Conservation (phyloP, 2,888 invertebrate genomes). For the Pocota personata region DNA sequence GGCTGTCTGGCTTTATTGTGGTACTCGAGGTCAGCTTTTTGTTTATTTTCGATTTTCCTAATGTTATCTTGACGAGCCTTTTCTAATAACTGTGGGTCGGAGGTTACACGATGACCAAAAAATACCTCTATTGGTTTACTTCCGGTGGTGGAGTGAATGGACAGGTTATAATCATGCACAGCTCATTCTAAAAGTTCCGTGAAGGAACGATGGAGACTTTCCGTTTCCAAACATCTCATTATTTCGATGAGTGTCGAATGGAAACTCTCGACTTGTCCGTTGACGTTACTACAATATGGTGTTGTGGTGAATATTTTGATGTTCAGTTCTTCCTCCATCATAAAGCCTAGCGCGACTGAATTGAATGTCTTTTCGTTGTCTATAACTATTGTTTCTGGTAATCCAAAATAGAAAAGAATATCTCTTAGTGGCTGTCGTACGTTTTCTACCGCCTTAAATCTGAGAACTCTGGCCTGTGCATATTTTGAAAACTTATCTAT, state of each 20-base stretch:
- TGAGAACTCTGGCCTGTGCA: not conserved
- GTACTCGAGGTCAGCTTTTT: constrained; percentile 39
- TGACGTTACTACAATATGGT: constrained; percentile 29
- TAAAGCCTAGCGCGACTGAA: constrained; percentile 12
- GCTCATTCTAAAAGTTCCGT: constrained; percentile 28
- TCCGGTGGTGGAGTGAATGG: constrained; percentile 53
- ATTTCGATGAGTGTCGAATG: constrained; percentile 45
- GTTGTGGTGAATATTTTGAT: constrained; percentile 39
- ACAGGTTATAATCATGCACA: constrained; percentile 58
- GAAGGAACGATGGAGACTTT: not conserved
- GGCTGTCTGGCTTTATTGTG: constrained; percentile 65
- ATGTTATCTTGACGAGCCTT: constrained; percentile 30
- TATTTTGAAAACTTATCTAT: constrained; percentile 18
- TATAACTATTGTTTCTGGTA: constrained; percentile 37
- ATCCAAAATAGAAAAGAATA: constrained; percentile 15
- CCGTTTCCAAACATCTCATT: constrained; percentile 20
- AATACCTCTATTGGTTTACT: constrained; percentile 29
- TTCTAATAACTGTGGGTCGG: constrained; percentile 59
- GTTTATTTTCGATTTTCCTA: constrained; percentile 56
- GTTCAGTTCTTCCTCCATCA: constrained; percentile 16
- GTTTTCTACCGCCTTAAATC: constrained; percentile 17
- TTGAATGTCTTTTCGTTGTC: constrained; percentile 51
- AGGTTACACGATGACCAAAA: constrained; percentile 39
- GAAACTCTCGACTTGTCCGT: constrained; percentile 50
- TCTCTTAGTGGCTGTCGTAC: constrained; percentile 16